phyloP scores from a whole-genome alignment of 53 echinoderm and acorn worm species.

The Apostichopus leukothele region DNA sequence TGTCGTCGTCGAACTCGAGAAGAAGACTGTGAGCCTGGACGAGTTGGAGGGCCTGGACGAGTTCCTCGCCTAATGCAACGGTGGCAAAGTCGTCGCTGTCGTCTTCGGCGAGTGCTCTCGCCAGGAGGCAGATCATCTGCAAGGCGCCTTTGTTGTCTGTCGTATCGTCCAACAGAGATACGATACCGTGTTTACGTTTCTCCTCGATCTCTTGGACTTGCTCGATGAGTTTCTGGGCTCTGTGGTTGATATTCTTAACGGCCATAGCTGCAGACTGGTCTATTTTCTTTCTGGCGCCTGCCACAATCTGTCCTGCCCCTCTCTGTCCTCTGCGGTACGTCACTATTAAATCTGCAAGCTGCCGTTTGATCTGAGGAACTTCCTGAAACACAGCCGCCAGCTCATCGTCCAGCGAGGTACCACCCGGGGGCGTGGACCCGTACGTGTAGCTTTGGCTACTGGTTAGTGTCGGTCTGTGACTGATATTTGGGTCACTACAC shows the following conservation, averaged over 20 bases:
- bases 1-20: conserved; percentile 28
- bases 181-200: conserved; percentile 25
- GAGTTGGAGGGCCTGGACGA: not conserved
- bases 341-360: not conserved
- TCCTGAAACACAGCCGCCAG: not conserved
- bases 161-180: conserved; percentile 38
- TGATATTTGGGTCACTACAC: not conserved
- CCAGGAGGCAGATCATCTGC: conserved; percentile 24
- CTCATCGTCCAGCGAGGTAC: conserved; percentile 2
- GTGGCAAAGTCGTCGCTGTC: conserved; percentile 44
- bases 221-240: not conserved
- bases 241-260: conserved; percentile 39
- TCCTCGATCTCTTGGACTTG: conserved; percentile 21
- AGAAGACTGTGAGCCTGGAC: not conserved
- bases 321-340: not conserved
- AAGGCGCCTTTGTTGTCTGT: conserved; percentile 24
- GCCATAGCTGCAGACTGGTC: conserved; percentile 13
- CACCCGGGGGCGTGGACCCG: not conserved
- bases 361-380: conserved; percentile 9
- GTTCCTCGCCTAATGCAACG: conserved; percentile 23
- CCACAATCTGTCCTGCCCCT: not conserved
- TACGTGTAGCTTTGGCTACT: not conserved
- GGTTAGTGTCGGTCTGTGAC: not conserved
- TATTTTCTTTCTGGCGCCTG: not conserved
- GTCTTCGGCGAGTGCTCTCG: conserved; percentile 8